Evolutionary conservation across 1,140 invertebrate genomes (phyloP), one percentile per base, ranked within the genome.

Genomic region (Zaprionus gabonicus): DNA sequence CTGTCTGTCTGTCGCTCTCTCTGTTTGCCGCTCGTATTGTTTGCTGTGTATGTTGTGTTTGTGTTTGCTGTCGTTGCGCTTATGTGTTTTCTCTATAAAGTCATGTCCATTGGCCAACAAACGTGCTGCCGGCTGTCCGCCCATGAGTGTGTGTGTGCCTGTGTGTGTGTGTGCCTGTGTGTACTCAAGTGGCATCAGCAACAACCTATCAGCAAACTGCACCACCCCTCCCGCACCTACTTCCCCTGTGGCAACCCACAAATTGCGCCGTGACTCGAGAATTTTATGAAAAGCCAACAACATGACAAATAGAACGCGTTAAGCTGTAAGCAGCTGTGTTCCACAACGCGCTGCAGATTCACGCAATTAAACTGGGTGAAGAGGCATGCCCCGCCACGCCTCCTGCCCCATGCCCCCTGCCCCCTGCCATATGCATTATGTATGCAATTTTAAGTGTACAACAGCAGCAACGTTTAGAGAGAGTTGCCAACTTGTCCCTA

Each of bases 371-470:
- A 53, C 10, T 56, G 27, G 53, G 20, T 23, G n/a, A 36, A n/a
- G 44, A 7, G 60, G n/a, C 7, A 17, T 4, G 9, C 23, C 10
- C 15, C 17, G 41, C 7, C 25, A 28, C 41, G n/a, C 41, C 41
- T 13, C 10, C 36, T 36, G 36, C 12, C 6, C 36, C 13, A 13
- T 23, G 12, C 1, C 6, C 36, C 13, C 36, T 23, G 12, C 1
- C 15, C 10, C 28, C 34, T 44, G 12, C 31, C 49, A 38, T 51
- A 64, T 76, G 68, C 68, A 76, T 76, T 65, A 71, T 76, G 55
- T 23, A 76, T 76, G 44, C 68, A 49, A 64, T 36, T 64, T 75
- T 58, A 71, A 75, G 67, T 75, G 67, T 38, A 23, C n/a, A 56
- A 23, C 23, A 41, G 9, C 28, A 56, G 15, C 27, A 56, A 31